These are phyloP conservation scores for Oreochromis niloticus DNA, from an alignment of 2,113 vertebrate genomes.

Conservation along the genomic window DNA sequence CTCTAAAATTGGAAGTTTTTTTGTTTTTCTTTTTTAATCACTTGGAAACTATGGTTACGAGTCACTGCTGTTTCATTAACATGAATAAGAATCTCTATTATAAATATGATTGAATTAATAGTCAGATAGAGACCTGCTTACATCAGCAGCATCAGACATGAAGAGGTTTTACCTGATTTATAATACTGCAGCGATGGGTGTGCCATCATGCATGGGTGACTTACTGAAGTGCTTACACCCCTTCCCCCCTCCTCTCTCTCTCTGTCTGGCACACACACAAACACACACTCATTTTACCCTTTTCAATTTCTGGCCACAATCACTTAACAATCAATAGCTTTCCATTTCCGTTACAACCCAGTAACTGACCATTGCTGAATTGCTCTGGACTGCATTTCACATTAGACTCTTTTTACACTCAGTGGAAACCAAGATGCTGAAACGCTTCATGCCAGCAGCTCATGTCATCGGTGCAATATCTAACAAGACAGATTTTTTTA, in stretches of 20 bases:
- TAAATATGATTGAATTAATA: background rate
- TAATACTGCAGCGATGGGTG: constrained; percentile 18
- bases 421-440: background rate
- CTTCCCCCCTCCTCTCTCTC: background rate
- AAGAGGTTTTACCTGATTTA: constrained; percentile 11
- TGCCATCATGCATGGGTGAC: background rate
- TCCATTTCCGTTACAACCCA: background rate
- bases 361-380: background rate
- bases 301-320: background rate
- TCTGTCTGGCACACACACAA: background rate
- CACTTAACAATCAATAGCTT: constrained; percentile 34
- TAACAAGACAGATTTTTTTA: background rate
- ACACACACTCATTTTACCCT: background rate
- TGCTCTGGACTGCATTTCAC: background rate
- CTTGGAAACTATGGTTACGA: background rate
- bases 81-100: background rate
- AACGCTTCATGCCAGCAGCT: background rate
- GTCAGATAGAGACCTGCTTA: background rate
- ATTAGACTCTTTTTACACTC: background rate
- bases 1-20: background rate
- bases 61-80: background rate
- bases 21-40: background rate
- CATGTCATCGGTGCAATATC: background rate
- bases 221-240: background rate
- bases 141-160: background rate